These are phyloP conservation scores for Idaea dimidiata DNA, from an alignment of 2,888 invertebrate genomes.

Conservation along the genomic window DNA sequence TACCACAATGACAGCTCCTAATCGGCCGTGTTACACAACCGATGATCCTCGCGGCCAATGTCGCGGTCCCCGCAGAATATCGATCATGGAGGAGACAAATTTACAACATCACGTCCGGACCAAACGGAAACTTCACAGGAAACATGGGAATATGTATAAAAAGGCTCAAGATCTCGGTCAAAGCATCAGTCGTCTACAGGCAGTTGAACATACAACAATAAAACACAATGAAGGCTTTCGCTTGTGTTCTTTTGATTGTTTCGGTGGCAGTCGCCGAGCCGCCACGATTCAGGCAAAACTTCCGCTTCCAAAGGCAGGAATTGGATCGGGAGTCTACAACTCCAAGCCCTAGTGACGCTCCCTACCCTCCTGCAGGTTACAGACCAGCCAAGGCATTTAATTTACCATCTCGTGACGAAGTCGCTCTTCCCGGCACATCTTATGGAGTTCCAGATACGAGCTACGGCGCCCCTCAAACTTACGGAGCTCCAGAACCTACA, in stretches of 20 bases:
- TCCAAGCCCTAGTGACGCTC: constrained; percentile 43
- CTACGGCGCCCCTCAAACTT: constrained; percentile 66
- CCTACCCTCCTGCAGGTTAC: constrained; percentile 66
- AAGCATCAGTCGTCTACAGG: constrained; percentile 68
- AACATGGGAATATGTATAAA: constrained; percentile 59
- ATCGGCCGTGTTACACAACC: constrained; percentile 70
- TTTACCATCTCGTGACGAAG: constrained; percentile 58
- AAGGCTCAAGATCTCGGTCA: constrained; percentile 36
- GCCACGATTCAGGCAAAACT: constrained; percentile 53
- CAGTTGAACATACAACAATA: constrained; percentile 61
- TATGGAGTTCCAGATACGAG: constrained; percentile 67
- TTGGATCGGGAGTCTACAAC: constrained; percentile 41
- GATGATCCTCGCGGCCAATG: constrained; percentile 73
- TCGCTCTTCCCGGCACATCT: constrained; percentile 55
- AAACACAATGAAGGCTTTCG: constrained; percentile 65
- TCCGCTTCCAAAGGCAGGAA: constrained; percentile 57
- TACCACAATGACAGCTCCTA: constrained; percentile 71
- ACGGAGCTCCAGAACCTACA: constrained; percentile 50
- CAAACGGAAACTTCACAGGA: constrained; percentile 57
- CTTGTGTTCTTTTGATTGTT: constrained; percentile 55
- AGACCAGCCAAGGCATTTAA: constrained; percentile 60
- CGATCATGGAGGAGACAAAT: constrained; percentile 59
- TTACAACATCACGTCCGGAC: constrained; percentile 61
- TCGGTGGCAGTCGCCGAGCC: constrained; percentile 63
- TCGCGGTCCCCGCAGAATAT: constrained; percentile 66